Base-by-base conservation (phyloP, 2,113 vertebrate species). In the Oncorhynchus keta region DNA sequence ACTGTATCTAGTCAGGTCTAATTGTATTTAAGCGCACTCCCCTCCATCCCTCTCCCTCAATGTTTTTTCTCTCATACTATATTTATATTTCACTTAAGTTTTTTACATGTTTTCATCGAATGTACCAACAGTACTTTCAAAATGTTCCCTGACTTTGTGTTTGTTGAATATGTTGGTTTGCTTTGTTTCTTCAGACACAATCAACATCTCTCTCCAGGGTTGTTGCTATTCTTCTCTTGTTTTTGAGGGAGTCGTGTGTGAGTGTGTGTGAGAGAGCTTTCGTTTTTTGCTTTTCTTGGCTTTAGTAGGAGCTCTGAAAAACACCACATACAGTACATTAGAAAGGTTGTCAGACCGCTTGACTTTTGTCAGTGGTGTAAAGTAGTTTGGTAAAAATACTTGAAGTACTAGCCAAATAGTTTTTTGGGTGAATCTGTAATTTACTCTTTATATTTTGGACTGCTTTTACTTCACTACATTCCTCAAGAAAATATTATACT, bases 231-330 rank as follows among this genome's bases (percentile, higher is more conserved):
- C 65, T 14, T 32, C 30, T 68, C 13, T 39, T 30, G 16, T 68
- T 5, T 68, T 30, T 73, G 70, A 39, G 57, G 28, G 55, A 13
- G 61, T 74, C 11, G 57, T 65, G 72, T 74, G n/a, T 65, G 57
- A 12, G 72, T 35, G 32, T 35, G 32, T 35, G 32, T 35, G 32
- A 6, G 35, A 8, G 39, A 9, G 39, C 39, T 9, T 39, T 39
- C 8, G 9, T 39, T 39, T 39, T 8, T 2, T 32, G 5, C 8
- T 39, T 59, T 30, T 35, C 30, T 88, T 86, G 82, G 65, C 70
- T 80, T 51, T 72, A 64, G 68, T 76, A 39, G 8, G 39, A 39
- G 39, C 39, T 9, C 39, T 39, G 39, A 39, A 39, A 39, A 39
- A 76, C 73, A 70, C 62, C 55, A 51, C 49, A 51, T 39, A 39